These are phyloP conservation scores for Ardeotis arabs DNA, from an alignment of 2,113 vertebrate genomes.

Conservation along the genomic window DNA sequence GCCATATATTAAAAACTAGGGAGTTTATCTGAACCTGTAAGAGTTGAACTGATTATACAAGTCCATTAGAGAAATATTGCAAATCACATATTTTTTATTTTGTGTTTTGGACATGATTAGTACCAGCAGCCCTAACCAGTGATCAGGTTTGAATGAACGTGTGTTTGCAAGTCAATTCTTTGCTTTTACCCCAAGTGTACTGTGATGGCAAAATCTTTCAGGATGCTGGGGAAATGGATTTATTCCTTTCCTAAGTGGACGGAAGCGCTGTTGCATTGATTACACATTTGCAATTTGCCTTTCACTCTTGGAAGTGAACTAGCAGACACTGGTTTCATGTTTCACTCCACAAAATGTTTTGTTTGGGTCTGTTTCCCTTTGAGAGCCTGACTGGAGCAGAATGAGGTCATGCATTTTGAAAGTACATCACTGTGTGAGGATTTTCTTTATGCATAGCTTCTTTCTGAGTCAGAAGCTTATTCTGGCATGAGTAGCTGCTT, in stretches of 20 bases:
- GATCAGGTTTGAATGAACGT: neutral
- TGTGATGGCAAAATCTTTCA: neutral
- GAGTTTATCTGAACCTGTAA: neutral
- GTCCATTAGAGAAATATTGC: neutral
- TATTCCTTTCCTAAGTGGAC: conserved; percentile 11
- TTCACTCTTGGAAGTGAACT: conserved; percentile 5
- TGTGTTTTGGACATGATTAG: neutral
- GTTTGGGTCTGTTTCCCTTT: conserved; percentile 55
- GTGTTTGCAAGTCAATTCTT: neutral
- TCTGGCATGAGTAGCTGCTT: conserved; percentile 24
- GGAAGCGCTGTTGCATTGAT: neutral
- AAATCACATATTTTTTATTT: neutral
- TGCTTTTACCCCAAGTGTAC: neutral
- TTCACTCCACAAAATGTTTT: conserved; percentile 6
- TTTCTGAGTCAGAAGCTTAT: conserved; percentile 61
- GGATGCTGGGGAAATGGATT: neutral
- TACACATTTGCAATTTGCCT: neutral
- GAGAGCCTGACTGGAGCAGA: conserved; percentile 9
- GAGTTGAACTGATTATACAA: neutral
- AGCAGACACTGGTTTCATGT: neutral
- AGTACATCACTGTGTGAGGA: conserved; percentile 44
- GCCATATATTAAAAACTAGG: neutral
- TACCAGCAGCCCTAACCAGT: neutral
- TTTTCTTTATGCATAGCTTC: conserved; percentile 52
- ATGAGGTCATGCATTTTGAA: conserved; percentile 57